A percentile compares a stretch with the other conserved stretches of the same genome.
phyloP scores from a whole-genome alignment of 2,888 invertebrate species.

The Spisula solida region DNA sequence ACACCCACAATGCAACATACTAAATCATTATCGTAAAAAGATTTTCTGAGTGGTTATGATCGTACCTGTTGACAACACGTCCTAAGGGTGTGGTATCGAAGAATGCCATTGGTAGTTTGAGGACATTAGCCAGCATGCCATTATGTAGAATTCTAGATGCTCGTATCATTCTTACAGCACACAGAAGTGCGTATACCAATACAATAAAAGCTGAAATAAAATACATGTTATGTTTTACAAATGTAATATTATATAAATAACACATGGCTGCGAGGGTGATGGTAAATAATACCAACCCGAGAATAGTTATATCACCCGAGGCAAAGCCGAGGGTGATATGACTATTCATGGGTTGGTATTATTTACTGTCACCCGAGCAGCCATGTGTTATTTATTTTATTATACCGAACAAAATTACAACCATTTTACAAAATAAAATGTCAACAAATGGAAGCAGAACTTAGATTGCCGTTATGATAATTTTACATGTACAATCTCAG shows the following conservation, averaged over 20 bases:
- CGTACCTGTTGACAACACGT: constrained; percentile 86
- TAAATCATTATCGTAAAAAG: not conserved
- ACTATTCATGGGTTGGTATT: no score
- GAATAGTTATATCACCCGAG: no score
- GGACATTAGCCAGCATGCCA: constrained; percentile 80
- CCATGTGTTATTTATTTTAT: no score
- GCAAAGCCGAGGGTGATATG: no score
- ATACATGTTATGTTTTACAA: not conserved
- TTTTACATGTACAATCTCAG: no score
- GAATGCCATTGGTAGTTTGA: constrained; percentile 85
- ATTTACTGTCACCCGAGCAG: no score
- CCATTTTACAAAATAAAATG: no score
- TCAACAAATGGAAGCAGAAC: no score
- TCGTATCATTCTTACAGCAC: constrained; percentile 80
- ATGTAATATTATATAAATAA: not conserved
- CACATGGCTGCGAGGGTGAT: no score
- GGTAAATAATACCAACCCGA: no score
- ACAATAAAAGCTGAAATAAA: constrained; percentile 77
- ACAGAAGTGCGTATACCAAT: constrained; percentile 77
- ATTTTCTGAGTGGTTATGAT: constrained; percentile 66
- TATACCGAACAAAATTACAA: no score
- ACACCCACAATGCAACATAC: not conserved
- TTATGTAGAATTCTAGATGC: constrained; percentile 82
- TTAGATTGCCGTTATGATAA: no score
- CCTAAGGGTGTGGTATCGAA: constrained; percentile 88